These are phyloP conservation scores for Scomberomorus guttatus DNA, from an alignment of 2,797 vertebrate genomes.

Conservation along the genomic window DNA sequence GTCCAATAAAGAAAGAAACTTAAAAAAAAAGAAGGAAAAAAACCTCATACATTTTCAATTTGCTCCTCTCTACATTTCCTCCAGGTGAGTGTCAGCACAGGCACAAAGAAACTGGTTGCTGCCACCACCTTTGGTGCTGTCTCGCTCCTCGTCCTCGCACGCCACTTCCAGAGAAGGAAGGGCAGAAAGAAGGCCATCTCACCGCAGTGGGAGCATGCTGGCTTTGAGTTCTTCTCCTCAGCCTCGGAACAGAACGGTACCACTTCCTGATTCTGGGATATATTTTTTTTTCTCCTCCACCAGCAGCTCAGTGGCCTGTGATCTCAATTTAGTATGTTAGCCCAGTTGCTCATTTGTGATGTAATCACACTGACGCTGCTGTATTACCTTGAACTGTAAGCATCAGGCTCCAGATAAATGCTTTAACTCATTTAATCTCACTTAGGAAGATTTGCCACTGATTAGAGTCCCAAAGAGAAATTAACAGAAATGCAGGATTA, in stretches of 20 bases:
- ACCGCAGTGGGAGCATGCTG: constrained; percentile 87
- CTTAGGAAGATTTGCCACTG: constrained; percentile 16
- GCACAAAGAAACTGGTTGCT: constrained; percentile 91
- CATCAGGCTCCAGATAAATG: constrained; percentile 32
- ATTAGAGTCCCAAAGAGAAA: constrained; percentile 35
- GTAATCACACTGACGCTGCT: constrained; percentile 21
- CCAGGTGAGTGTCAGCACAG: constrained; percentile 91
- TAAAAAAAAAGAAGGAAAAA: too few relatives aligned
- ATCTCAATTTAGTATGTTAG: background rate
- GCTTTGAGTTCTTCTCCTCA: constrained; percentile 84
- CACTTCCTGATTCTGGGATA: background rate
- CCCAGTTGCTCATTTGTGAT: constrained; percentile 9
- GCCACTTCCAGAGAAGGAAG: constrained; percentile 93
- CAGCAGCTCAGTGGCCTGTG: background rate
- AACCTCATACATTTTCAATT: background rate
- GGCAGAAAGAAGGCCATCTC: constrained; percentile 86
- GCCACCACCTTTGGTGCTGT: constrained; percentile 90
- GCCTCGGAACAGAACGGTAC: constrained; percentile 88
- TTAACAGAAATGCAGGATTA: constrained; percentile 9
- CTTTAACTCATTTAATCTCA: constrained; percentile 30
- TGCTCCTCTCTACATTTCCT: background rate
- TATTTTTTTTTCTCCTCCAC: background rate
- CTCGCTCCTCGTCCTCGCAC: constrained; percentile 93
- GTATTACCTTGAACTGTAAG: constrained; percentile 20
- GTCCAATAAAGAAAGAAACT: too few relatives aligned